Evolutionary conservation across 2,113 vertebrate species (phyloP).

Genomic region (Serinus canaria): DNA sequence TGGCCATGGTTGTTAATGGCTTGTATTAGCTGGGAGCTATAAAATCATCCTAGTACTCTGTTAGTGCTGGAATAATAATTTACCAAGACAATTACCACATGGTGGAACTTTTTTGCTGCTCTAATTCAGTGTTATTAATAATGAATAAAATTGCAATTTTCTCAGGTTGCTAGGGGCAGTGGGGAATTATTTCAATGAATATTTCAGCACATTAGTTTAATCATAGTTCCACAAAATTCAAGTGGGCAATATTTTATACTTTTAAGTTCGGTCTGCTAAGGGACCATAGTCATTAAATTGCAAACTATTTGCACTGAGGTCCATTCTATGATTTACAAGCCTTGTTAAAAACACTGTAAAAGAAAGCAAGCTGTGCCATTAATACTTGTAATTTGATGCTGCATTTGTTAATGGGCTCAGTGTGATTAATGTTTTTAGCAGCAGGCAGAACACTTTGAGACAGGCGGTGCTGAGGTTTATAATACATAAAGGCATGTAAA

Average conservation of each 20-base stretch:
- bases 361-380: constrained; percentile 87
- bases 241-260: constrained; percentile 89
- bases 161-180: constrained; percentile 87
- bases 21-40: constrained; percentile 88
- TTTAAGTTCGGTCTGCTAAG: constrained; percentile 83
- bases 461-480: constrained; percentile 29
- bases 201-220: constrained; percentile 99
- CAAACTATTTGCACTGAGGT: constrained; percentile 86
- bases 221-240: constrained; percentile 87
- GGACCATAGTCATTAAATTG: constrained; percentile 89
- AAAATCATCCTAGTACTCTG: constrained; percentile 85
- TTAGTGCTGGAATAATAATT: constrained; percentile 95
- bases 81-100: constrained; percentile 97
- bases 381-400: constrained; percentile 92
- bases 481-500: constrained; percentile 38
- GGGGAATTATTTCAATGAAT: constrained; percentile 98
- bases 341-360: constrained; percentile 94
- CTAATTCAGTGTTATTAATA: constrained; percentile 99
- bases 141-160: constrained; percentile 99
- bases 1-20: constrained; percentile 81
- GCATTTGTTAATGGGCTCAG: constrained; percentile 88
- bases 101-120: constrained; percentile 82
- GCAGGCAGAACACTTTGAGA: constrained; percentile 65
- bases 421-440: constrained; percentile 83
- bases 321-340: constrained; percentile 92